phyloP scores from a whole-genome alignment of 2,888 invertebrate genomes.

The Alloplasta piceator region DNA sequence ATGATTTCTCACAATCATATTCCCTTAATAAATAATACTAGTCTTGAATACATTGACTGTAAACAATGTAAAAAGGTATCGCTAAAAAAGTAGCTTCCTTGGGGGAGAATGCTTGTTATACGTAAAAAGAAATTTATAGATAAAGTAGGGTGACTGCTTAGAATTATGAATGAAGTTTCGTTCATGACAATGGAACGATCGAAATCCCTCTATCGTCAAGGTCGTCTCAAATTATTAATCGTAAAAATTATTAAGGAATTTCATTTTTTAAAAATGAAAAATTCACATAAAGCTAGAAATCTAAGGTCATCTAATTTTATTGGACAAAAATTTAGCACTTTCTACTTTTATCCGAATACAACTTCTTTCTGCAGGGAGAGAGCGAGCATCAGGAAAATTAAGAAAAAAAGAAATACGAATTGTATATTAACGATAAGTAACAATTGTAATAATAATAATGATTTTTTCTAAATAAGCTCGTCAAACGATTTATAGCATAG shows the following conservation, averaged over 20 bases:
- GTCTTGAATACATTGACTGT: not conserved
- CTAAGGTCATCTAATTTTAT: not conserved
- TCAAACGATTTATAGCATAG: slow-evolving; percentile 60
- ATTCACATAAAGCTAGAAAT: not conserved
- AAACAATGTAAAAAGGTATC: slow-evolving; percentile 5
- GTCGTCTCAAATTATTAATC: not conserved
- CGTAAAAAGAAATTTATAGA: slow-evolving; percentile 19
- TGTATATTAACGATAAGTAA: slow-evolving; percentile 60
- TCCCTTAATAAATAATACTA: no score
- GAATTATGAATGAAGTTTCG: slow-evolving; percentile 35
- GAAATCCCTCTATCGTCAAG: slow-evolving; percentile 10
- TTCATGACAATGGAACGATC: slow-evolving; percentile 7
- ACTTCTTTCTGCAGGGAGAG: not conserved
- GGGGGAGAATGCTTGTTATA: not conserved
- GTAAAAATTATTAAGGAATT: not conserved
- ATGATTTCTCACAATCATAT: no score
- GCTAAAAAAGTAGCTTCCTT: not conserved
- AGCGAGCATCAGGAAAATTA: not conserved
- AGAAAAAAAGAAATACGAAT: slow-evolving; percentile 20
- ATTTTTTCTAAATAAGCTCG: slow-evolving; percentile 61
- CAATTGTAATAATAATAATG: slow-evolving; percentile 52
- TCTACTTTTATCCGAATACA: not conserved
- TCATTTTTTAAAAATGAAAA: slow-evolving; percentile 10
- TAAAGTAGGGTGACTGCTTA: slow-evolving; percentile 48
- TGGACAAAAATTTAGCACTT: not conserved